Conservation (phyloP, 2,888 invertebrate genomes). For the Hydriomena furcata region DNA sequence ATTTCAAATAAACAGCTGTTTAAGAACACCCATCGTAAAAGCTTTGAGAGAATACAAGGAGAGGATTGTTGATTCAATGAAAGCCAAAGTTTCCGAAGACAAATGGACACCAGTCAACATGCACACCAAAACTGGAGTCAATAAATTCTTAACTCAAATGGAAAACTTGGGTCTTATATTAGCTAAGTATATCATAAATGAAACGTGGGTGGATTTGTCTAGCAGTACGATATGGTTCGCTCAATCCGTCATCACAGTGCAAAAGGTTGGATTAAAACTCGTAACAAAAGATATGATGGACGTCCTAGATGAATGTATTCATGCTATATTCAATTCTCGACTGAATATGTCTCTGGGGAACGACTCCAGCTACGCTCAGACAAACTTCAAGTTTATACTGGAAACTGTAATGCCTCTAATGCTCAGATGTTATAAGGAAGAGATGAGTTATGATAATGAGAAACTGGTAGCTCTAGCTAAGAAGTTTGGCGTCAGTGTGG, state of each 20-base stretch:
- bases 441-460: slow-evolving; percentile 83
- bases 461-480: slow-evolving; percentile 77
- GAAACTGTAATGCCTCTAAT: slow-evolving; percentile 86
- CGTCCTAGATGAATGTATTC: slow-evolving; percentile 88
- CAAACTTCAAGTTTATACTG: slow-evolving; percentile 88
- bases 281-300: slow-evolving; percentile 89
- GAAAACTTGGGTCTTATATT: slow-evolving; percentile 87
- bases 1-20: slow-evolving; percentile 94
- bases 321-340: slow-evolving; percentile 89
- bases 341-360: slow-evolving; percentile 81
- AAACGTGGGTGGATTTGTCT: slow-evolving; percentile 89
- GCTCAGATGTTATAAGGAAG: slow-evolving; percentile 84
- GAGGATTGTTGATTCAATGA: slow-evolving; percentile 92
- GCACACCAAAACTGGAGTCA: slow-evolving; percentile 87
- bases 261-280: slow-evolving; percentile 90
- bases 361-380: slow-evolving; percentile 77
- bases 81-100: slow-evolving; percentile 90
- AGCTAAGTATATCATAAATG: slow-evolving; percentile 85
- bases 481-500: slow-evolving; percentile 80
- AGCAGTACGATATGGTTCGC: slow-evolving; percentile 92
- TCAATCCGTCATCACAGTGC: slow-evolving; percentile 88
- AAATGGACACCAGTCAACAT: slow-evolving; percentile 93
- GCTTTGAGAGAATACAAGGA: slow-evolving; percentile 91
- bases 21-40: slow-evolving; percentile 90
- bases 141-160: slow-evolving; percentile 88